Conservation (phyloP, 1,140 invertebrate genomes). For the Megalopta genalis region DNA sequence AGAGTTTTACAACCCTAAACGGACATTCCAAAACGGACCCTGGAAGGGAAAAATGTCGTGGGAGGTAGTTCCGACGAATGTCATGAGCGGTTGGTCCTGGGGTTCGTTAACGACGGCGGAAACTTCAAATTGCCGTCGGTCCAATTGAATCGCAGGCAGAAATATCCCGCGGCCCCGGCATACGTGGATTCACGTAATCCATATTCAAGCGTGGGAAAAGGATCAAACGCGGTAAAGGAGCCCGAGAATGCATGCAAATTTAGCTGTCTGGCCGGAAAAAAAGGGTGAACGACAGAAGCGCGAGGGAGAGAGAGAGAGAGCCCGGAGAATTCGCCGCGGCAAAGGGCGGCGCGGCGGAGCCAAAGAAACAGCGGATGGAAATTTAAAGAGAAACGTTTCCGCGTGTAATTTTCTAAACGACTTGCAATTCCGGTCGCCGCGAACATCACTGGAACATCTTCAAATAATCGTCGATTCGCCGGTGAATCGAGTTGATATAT, state of each 20-base stretch:
- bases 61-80: too few relatives aligned
- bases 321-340: not conserved
- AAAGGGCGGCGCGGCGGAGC: not conserved
- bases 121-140: not conserved
- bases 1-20: too few relatives aligned
- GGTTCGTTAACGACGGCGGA: not conserved
- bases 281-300: not conserved
- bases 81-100: not conserved
- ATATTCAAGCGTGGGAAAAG: not conserved
- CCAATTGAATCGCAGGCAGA: not conserved
- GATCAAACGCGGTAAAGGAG: constrained; percentile 10
- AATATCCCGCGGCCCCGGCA: not conserved
- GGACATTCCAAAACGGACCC: too few relatives aligned
- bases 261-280: not conserved
- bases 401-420: constrained; percentile 7
- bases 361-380: not conserved
- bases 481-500: too few relatives aligned
- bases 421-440: not conserved
- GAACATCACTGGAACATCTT: not conserved
- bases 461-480: not conserved
- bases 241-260: constrained; percentile 30
- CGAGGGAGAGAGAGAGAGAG: not conserved
- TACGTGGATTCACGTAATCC: not conserved
- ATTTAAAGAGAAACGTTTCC: constrained; percentile 1
- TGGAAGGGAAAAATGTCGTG: too few relatives aligned